Percentiles rank a stretch among this genome's conserved stretches.
phyloP scores from a whole-genome alignment of 2,113 vertebrate species.

The Procavia capensis region DNA sequence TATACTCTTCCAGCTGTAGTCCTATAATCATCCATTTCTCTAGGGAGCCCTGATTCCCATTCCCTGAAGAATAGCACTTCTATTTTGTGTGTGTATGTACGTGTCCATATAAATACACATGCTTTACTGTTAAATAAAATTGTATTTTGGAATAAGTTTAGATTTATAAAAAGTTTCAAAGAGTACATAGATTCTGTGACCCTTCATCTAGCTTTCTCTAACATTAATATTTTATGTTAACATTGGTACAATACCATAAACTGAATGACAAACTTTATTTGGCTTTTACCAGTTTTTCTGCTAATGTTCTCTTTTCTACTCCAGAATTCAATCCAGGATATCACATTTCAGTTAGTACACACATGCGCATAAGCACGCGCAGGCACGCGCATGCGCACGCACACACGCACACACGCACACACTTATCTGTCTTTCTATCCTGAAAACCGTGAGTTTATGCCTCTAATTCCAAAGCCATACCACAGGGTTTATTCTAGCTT shows the following conservation, averaged over 20 bases:
- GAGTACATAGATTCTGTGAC: not conserved
- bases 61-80: not conserved
- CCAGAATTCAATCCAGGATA: not conserved
- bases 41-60: not conserved
- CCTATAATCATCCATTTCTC: not conserved
- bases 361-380: too few species aligned
- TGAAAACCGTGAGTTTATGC: not conserved
- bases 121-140: conserved; percentile 16
- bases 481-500: not conserved
- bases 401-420: too few species aligned
- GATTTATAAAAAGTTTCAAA: not conserved
- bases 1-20: not conserved
- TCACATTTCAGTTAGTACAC: not conserved
- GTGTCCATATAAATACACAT: not conserved
- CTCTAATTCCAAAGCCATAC: not conserved
- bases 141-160: conserved; percentile 26
- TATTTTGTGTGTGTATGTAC: too few species aligned
- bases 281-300: not conserved
- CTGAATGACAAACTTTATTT: not conserved
- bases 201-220: not conserved
- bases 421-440: not conserved
- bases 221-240: conserved; percentile 8
- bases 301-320: not conserved
- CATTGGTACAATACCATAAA: not conserved
- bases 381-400: too few species aligned